A percentile compares a stretch with the other conserved stretches of the same genome.
Conservation (phyloP, 2,797 vertebrate species). For the Fistularia commersonii region DNA sequence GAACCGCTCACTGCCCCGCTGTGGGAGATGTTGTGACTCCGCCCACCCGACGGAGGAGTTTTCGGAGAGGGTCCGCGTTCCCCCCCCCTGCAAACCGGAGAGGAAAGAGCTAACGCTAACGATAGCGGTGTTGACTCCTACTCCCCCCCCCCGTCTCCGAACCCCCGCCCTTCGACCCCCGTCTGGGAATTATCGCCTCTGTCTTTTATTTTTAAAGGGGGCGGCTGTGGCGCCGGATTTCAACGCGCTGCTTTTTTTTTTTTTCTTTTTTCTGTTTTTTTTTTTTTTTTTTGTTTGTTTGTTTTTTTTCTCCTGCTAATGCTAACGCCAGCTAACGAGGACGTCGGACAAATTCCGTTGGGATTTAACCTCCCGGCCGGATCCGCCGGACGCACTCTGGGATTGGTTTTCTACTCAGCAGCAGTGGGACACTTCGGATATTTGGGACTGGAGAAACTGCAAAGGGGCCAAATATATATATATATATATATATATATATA, state of each 20-base stretch:
- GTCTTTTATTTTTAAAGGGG: conserved; percentile 2
- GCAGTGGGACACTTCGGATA: conserved; percentile 23
- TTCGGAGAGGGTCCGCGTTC: conserved; percentile 30
- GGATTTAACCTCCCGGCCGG: conserved; percentile 26
- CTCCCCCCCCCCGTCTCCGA: too few relatives aligned
- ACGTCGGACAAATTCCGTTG: conserved; percentile 41
- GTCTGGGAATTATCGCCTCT: conserved; percentile 50
- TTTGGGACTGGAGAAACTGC: conserved; percentile 26
- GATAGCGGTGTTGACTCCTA: too few relatives aligned
- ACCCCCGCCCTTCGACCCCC: too few relatives aligned
- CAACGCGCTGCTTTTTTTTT: too few relatives aligned
- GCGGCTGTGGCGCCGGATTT: conserved; percentile 55
- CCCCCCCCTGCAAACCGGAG: too few relatives aligned
- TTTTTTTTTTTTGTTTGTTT: not conserved
- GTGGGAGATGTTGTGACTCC: conserved; percentile 32
- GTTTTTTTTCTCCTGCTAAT: conserved; percentile 2
- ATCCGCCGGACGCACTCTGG: conserved; percentile 21
- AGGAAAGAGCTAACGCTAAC: too few relatives aligned
- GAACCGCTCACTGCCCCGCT: conserved; percentile 68
- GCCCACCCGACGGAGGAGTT: conserved; percentile 33
- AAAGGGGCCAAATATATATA: conserved; percentile 25
- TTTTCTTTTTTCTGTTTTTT: too few relatives aligned
- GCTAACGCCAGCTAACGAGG: conserved; percentile 32
- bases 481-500: too few relatives aligned
- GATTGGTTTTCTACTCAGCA: conserved; percentile 27